These are phyloP conservation scores for Oreamnos americanus DNA, from an alignment of 2,113 vertebrate species.

Conservation along the genomic window DNA sequence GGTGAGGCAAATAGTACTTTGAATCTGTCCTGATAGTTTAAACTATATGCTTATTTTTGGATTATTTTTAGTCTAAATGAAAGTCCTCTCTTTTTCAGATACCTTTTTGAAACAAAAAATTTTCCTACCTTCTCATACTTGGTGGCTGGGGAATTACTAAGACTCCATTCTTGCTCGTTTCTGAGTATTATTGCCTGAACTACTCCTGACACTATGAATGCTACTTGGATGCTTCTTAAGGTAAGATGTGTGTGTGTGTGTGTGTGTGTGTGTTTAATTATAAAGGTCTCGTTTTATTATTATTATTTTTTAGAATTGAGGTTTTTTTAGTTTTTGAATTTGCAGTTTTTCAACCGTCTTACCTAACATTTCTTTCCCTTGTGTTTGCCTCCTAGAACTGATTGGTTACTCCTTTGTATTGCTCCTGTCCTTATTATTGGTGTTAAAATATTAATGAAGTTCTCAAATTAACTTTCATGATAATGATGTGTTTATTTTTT, in stretches of 20 bases:
- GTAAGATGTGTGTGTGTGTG: conserved; percentile 65
- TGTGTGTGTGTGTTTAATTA: no score
- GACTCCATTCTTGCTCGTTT: conserved; percentile 15
- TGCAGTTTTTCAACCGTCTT: neutral
- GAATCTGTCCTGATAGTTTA: neutral
- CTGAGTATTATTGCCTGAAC: conserved; percentile 47
- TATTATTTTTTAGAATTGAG: neutral
- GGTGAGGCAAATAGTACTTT: neutral
- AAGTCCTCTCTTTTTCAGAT: conserved; percentile 72
- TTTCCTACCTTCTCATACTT: conserved; percentile 10
- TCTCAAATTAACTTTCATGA: conserved; percentile 14
- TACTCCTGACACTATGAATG: conserved; percentile 79
- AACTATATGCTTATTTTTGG: neutral
- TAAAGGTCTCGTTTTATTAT: neutral
- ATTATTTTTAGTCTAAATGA: conserved; percentile 36
- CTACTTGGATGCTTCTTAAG: conserved; percentile 71
- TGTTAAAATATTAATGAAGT: conserved; percentile 45
- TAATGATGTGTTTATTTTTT: conserved; percentile 15
- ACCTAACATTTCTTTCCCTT: neutral
- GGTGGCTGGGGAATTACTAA: conserved; percentile 34
- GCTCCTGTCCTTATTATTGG: conserved; percentile 16
- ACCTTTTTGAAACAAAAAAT: conserved; percentile 50
- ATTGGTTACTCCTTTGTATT: neutral
- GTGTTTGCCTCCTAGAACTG: neutral
- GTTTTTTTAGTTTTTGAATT: neutral